These are phyloP conservation scores for Peromyscus nudipes DNA, from an alignment of 2,797 vertebrate genomes.

Conservation along the genomic window DNA sequence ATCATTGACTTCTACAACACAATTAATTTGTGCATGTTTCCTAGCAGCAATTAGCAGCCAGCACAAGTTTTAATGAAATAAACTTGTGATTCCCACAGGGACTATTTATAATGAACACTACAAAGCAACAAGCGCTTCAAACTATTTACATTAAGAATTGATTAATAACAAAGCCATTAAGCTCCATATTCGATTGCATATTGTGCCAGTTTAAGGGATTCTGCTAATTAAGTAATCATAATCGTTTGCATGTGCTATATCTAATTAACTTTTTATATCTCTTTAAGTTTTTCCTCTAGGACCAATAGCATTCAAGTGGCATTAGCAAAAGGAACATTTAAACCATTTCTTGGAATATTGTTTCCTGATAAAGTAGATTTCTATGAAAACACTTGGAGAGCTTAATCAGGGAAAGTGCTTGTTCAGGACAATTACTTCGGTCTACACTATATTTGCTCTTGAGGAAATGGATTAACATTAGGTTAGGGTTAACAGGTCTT, in stretches of 20 bases:
- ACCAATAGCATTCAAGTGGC: slow-evolving; percentile 64
- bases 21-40: slow-evolving; percentile 85
- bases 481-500: slow-evolving; percentile 73
- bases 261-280: slow-evolving; percentile 77
- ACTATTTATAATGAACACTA: slow-evolving; percentile 85
- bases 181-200: slow-evolving; percentile 72
- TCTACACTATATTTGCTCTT: slow-evolving; percentile 64
- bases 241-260: slow-evolving; percentile 71
- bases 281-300: slow-evolving; percentile 71
- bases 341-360: slow-evolving; percentile 62
- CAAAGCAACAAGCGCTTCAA: slow-evolving; percentile 81
- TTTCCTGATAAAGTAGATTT: slow-evolving; percentile 74
- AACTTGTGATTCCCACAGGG: slow-evolving; percentile 86
- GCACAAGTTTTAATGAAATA: slow-evolving; percentile 87
- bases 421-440: slow-evolving; percentile 70
- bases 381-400: slow-evolving; percentile 69
- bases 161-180: slow-evolving; percentile 88
- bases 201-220: slow-evolving; percentile 79
- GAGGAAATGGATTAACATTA: slow-evolving; percentile 77
- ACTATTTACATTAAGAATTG: slow-evolving; percentile 87
- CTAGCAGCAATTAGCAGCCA: slow-evolving; percentile 87
- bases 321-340: slow-evolving; percentile 75
- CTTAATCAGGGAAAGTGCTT: slow-evolving; percentile 74
- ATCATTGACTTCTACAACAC: slow-evolving; percentile 79
- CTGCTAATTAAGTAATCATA: slow-evolving; percentile 81